phyloP scores from a whole-genome alignment of 2,888 invertebrate genomes.

The Conus canariensis region DNA sequence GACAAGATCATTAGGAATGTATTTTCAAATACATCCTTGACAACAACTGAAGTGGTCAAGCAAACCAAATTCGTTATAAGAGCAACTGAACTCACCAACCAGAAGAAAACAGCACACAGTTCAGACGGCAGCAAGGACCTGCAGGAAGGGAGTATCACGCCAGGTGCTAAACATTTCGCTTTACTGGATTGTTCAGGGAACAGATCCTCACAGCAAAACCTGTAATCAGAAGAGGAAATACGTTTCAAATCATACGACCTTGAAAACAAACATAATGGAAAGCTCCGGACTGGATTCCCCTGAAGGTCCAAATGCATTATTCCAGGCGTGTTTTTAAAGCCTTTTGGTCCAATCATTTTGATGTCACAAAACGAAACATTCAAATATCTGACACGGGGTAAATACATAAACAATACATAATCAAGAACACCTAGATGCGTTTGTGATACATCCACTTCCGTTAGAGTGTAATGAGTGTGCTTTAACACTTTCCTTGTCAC shows the following conservation, averaged over 20 bases:
- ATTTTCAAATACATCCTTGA: neutral
- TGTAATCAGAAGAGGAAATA: neutral
- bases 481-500: neutral
- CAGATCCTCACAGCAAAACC: neutral
- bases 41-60: neutral
- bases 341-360: neutral
- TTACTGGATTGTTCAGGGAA: neutral
- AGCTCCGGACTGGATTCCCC: neutral
- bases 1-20: neutral
- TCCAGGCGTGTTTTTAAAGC: neutral
- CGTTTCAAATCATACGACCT: neutral
- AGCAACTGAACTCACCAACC: neutral
- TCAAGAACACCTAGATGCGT: neutral
- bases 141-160: neutral
- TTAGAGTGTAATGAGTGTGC: neutral
- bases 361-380: neutral
- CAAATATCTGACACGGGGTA: neutral
- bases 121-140: neutral
- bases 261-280: neutral
- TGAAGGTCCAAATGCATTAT: neutral
- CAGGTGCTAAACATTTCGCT: neutral
- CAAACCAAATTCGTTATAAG: neutral
- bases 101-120: neutral
- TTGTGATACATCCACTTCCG: neutral
- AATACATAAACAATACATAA: neutral